These are phyloP conservation scores for Trichosurus vulpecula DNA, from an alignment of 2,797 vertebrate species.

Conservation along the genomic window DNA sequence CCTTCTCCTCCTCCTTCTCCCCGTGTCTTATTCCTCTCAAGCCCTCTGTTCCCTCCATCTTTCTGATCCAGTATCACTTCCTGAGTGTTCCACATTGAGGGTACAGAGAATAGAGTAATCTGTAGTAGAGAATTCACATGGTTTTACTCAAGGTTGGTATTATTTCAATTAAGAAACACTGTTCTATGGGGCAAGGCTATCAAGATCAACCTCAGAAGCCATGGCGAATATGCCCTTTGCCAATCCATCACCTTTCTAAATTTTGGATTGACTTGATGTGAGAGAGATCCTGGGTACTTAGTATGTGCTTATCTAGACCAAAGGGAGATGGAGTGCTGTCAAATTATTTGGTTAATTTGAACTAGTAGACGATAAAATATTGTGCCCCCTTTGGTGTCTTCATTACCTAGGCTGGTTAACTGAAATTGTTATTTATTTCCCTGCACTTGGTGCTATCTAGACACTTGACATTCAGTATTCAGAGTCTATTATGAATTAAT, in stretches of 20 bases:
- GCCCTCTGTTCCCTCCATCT: not conserved
- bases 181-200: not conserved
- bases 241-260: not conserved
- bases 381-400: not conserved
- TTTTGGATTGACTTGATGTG: not conserved
- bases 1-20: not conserved
- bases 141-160: not conserved
- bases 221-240: not conserved
- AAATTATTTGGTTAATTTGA: constrained; percentile 46
- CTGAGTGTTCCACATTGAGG: not conserved
- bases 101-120: not conserved
- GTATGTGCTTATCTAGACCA: not conserved
- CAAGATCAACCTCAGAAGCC: not conserved
- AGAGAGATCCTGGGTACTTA: constrained; percentile 9
- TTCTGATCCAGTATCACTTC: not conserved
- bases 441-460: constrained; percentile 44
- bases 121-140: not conserved
- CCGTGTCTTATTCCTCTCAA: not conserved
- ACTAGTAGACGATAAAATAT: constrained; percentile 63
- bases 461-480: not conserved
- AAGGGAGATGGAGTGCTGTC: constrained; percentile 9
- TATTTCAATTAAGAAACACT: not conserved
- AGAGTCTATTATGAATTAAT: not conserved
- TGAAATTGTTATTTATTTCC: constrained; percentile 45
- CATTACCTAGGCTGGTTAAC: constrained; percentile 54